Evolutionary conservation across 2,113 vertebrate species (phyloP).

Genomic region (Epinephelus lanceolatus): DNA sequence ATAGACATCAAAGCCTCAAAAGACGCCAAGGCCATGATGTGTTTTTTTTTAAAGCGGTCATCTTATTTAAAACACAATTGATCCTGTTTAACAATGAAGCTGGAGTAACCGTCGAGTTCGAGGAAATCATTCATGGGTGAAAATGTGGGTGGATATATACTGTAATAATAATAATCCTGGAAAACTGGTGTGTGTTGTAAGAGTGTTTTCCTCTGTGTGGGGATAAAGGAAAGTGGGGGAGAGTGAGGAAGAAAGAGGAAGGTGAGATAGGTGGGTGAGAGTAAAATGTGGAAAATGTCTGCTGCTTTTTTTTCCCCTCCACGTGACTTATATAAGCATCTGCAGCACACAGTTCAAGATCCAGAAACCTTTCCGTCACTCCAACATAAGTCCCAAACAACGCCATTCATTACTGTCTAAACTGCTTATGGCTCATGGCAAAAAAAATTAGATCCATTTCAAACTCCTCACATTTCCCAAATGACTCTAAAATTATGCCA

Average conservation of each 20-base stretch:
- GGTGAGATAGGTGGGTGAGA: neutral
- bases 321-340: slow-evolving; percentile 20
- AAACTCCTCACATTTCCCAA: slow-evolving; percentile 46
- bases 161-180: neutral
- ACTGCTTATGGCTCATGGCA: slow-evolving; percentile 41
- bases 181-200: neutral
- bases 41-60: slow-evolving; percentile 17
- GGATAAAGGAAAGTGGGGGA: slow-evolving; percentile 13
- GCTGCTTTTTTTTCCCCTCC: neutral
- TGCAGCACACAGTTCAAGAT: slow-evolving; percentile 42
- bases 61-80: slow-evolving; percentile 18
- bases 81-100: slow-evolving; percentile 31
- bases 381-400: slow-evolving; percentile 15
- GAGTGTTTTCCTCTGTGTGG: neutral
- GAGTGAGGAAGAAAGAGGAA: neutral
- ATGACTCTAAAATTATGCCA: slow-evolving; percentile 47
- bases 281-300: slow-evolving; percentile 7
- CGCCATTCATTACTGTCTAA: slow-evolving; percentile 31
- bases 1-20: too few species aligned
- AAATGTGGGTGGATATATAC: slow-evolving; percentile 7
- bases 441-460: slow-evolving; percentile 42
- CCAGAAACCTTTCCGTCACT: slow-evolving; percentile 9
- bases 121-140: slow-evolving; percentile 3
- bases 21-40: too few species aligned
- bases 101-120: slow-evolving; percentile 3